Percentiles rank a stretch among this genome's conserved stretches.
Evolutionary conservation across 1,140 invertebrate genomes (phyloP).

Genomic region (Drosophila kurseongensis): DNA sequence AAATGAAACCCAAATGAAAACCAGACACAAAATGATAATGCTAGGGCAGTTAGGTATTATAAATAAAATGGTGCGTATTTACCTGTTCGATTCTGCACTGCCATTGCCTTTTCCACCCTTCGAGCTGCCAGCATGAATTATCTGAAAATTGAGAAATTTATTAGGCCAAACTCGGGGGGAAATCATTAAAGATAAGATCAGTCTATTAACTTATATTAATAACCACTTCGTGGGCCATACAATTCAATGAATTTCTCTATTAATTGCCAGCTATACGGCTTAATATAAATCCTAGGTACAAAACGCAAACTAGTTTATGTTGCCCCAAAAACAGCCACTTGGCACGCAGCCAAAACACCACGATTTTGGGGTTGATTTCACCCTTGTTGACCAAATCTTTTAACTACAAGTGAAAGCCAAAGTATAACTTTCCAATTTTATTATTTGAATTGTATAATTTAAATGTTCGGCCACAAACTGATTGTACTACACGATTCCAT

Average conservation of each 20-base stretch:
- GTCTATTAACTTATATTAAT: conserved; percentile 30
- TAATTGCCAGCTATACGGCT: conserved; percentile 26
- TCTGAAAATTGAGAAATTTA: conserved; percentile 51
- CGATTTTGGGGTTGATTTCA: background rate
- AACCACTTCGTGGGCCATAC: conserved; percentile 15
- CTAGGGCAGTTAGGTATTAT: conserved; percentile 6
- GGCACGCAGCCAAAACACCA: conserved; percentile 67
- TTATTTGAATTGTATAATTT: conserved; percentile 7
- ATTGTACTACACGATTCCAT: too few relatives aligned
- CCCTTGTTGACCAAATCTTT: conserved; percentile 33
- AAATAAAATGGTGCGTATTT: conserved; percentile 15
- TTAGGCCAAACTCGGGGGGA: background rate
- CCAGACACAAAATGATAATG: conserved; percentile 53
- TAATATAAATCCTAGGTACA: conserved; percentile 34
- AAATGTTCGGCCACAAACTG: background rate
- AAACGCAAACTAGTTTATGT: conserved; percentile 47
- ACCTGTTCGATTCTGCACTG: conserved; percentile 76
- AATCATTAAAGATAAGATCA: conserved; percentile 17
- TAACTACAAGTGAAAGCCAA: conserved; percentile 32
- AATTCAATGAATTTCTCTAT: conserved; percentile 41
- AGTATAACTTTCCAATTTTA: background rate
- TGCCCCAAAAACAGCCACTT: conserved; percentile 56
- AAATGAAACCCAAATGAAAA: conserved; percentile 65
- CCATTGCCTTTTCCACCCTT: conserved; percentile 57
- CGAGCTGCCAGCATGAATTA: conserved; percentile 79